These are phyloP conservation scores for Cecidostiba fungosa DNA, from an alignment of 2,888 invertebrate genomes.

Conservation along the genomic window DNA sequence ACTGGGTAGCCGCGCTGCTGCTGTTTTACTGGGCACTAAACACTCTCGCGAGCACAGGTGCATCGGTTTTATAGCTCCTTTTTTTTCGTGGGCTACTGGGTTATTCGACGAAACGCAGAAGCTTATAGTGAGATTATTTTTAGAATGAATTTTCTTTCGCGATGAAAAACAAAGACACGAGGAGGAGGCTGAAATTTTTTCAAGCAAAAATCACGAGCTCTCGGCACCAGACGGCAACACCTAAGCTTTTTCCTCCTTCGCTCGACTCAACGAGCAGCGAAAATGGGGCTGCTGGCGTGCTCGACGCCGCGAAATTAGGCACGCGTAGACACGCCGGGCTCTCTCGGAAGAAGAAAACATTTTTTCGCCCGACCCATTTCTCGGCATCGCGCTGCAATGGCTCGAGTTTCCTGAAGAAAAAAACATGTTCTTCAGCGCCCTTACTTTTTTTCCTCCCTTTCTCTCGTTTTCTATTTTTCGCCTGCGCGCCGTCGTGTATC, in stretches of 20 bases:
- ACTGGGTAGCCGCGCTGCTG: not conserved
- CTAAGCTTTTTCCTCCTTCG: slow-evolving; percentile 1
- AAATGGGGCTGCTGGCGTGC: slow-evolving; percentile 23
- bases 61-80: not conserved
- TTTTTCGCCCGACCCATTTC: slow-evolving; percentile 39
- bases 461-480: slow-evolving; percentile 17
- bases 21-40: slow-evolving; percentile 19
- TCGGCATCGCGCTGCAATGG: slow-evolving; percentile 15
- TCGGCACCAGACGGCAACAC: not conserved
- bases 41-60: slow-evolving; percentile 1
- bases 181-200: not conserved
- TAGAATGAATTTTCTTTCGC: not conserved
- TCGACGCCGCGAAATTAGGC: slow-evolving; percentile 44
- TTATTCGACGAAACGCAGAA: not conserved
- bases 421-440: slow-evolving; percentile 24
- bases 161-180: not conserved
- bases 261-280: slow-evolving; percentile 6
- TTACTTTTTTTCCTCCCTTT: not conserved
- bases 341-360: slow-evolving; percentile 18
- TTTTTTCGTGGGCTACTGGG: not conserved
- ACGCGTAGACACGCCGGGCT: slow-evolving; percentile 15
- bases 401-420: slow-evolving; percentile 35
- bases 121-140: too few species aligned
- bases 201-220: not conserved
- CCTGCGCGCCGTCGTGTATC: not conserved